A percentile compares a stretch with the other conserved stretches of the same genome.
These are phyloP conservation scores for Bicyclus anynana DNA, from an alignment of 1,140 invertebrate species.

Conservation along the genomic window DNA sequence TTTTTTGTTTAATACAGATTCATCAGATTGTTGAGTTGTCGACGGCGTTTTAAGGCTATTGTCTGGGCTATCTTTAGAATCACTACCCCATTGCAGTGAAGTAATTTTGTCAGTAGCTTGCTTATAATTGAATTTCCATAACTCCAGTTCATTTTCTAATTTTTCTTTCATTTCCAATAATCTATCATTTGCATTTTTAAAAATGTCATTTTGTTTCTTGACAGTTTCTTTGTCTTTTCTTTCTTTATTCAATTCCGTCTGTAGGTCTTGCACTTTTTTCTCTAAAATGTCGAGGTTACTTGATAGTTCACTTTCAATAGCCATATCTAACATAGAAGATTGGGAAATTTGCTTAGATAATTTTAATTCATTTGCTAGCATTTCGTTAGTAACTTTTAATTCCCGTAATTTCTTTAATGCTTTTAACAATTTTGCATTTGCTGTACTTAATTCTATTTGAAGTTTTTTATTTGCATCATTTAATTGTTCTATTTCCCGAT, in stretches of 20 bases:
- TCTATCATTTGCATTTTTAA: constrained; percentile 87
- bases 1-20: constrained; percentile 73
- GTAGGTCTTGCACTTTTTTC: constrained; percentile 79
- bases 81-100: constrained; percentile 78
- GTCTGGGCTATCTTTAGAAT: constrained; percentile 37
- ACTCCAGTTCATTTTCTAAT: constrained; percentile 84
- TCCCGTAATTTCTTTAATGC: constrained; percentile 87
- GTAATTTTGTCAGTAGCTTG: constrained; percentile 81
- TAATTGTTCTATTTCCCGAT: constrained; percentile 48
- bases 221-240: constrained; percentile 82
- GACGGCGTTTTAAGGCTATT: constrained; percentile 17
- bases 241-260: constrained; percentile 78
- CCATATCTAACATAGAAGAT: constrained; percentile 82
- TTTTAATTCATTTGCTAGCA: constrained; percentile 78
- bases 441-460: constrained; percentile 78
- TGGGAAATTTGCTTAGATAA: constrained; percentile 74
- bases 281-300: constrained; percentile 82
- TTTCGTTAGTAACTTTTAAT: constrained; percentile 82
- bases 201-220: constrained; percentile 84
- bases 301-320: constrained; percentile 87
- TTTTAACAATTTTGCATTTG: constrained; percentile 82
- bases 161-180: constrained; percentile 88
- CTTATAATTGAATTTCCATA: constrained; percentile 83
- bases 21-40: constrained; percentile 9
- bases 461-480: constrained; percentile 56